Percentiles rank a stretch among this genome's conserved stretches.
These are phyloP conservation scores for Machaerirhynchus nigripectus DNA, from an alignment of 2,113 vertebrate genomes.

Conservation along the genomic window DNA sequence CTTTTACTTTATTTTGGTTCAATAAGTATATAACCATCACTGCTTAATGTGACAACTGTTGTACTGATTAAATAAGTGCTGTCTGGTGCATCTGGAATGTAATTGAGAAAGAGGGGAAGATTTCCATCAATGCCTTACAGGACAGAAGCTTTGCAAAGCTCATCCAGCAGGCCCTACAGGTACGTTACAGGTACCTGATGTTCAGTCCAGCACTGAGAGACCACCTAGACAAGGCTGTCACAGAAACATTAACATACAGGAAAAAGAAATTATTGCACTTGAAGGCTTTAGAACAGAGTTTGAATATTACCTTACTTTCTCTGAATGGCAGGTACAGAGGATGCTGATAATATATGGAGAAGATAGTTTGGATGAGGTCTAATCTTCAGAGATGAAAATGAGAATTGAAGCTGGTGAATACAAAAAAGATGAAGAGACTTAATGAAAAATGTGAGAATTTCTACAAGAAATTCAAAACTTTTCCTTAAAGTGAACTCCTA, in stretches of 20 bases:
- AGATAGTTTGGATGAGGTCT: background rate
- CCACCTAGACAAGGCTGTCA: background rate
- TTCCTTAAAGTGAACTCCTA: background rate
- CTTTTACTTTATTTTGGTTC: constrained; percentile 4
- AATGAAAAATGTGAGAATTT: background rate
- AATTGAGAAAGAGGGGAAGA: background rate
- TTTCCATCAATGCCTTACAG: background rate
- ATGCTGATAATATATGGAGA: background rate
- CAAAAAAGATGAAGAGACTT: background rate
- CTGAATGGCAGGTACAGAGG: background rate
- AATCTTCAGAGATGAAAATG: background rate
- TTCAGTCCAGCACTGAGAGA: background rate
- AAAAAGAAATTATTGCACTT: background rate
- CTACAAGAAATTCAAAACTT: background rate
- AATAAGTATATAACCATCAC: background rate
- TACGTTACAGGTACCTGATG: background rate
- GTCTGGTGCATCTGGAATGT: background rate
- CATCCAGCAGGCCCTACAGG: background rate
- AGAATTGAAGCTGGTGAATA: background rate
- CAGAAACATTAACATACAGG: background rate
- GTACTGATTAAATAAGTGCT: background rate
- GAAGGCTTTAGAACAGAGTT: background rate
- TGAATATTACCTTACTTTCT: background rate
- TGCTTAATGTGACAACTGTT: background rate
- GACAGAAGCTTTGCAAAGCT: background rate